Percentiles rank a stretch among this genome's conserved stretches.
Conservation (phyloP, 1,140 invertebrate species). For the Bombus soroeensis region DNA sequence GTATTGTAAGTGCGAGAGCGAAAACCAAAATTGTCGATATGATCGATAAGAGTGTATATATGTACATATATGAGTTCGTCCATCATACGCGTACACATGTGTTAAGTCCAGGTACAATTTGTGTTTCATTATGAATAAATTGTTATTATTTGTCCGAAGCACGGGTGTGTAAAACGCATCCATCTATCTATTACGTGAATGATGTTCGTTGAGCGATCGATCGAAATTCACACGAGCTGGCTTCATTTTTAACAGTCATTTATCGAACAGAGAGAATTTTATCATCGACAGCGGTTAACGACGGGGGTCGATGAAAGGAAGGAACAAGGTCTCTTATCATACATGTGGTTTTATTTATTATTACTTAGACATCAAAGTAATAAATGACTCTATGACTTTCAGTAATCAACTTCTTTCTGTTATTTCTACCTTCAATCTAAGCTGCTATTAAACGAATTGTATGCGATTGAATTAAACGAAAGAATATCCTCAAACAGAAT, state of each 20-base stretch:
- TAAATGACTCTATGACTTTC: slow-evolving; percentile 47
- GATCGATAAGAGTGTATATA: neutral
- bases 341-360: slow-evolving; percentile 48
- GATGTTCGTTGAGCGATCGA: slow-evolving; percentile 23
- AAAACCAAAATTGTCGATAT: neutral
- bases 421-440: neutral
- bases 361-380: slow-evolving; percentile 32
- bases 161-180: neutral
- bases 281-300: neutral
- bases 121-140: slow-evolving; percentile 66
- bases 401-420: neutral
- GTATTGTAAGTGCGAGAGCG: slow-evolving; percentile 17
- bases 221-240: slow-evolving; percentile 8
- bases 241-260: slow-evolving; percentile 10
- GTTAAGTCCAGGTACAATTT: slow-evolving; percentile 39
- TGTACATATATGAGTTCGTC: neutral
- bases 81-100: neutral
- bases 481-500: too few relatives aligned
- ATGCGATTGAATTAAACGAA: neutral
- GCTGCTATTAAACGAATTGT: neutral
- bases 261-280: neutral
- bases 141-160: slow-evolving; percentile 66
- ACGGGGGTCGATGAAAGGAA: neutral
- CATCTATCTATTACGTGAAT: neutral
- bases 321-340: slow-evolving; percentile 16